Evolutionary conservation across 2,113 vertebrate genomes (phyloP), one percentile per base, ranked within the genome.

Genomic region (Lethenteron camtschaticum): DNA sequence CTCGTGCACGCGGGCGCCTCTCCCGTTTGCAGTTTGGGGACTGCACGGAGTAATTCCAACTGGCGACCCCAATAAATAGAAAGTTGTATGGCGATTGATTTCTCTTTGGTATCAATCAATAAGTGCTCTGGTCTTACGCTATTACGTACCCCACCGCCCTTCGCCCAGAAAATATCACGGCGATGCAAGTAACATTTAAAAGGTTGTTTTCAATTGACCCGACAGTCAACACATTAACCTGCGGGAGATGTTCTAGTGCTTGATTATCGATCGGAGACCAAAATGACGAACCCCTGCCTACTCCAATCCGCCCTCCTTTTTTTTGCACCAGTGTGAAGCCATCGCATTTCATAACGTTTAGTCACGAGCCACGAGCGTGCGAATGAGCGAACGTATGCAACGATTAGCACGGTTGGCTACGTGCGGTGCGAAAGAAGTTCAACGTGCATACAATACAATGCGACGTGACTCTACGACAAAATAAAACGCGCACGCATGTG

Each of bases 201-300:
- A 66, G 63, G 63, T 66, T 66, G 63, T 66, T 66, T 66, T 66
- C 63, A 66, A 66, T 66, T 66, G 63, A 66, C 63, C 63, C 24
- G 63, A 66, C 63, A 66, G 63, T 66, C 63, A 66, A 66, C 63
- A 66, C 63, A 66, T 66, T 66, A 66, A 66, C 63, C 63, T 66
- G 63, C 63, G 63, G 63, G 10, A 24, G 63, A 66, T n/a, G 24
- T 66, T 66, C 63, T 9, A 66, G 24, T 66, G 63, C n/a, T 24
- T 10, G 63, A 8, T 66, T 66, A 66, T 66, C 63, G 63, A 66
- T 24, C 63, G n/a, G 63, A 16, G 63, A 66, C n/a, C n/a, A 16
- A 11, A n/a, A n/a, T n/a, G n/a, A 66, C 24, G 24, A 66, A 66
- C 13, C 59, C 59, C 59, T 18, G 59, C 13, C 16, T 18, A 63